These are phyloP conservation scores for Muntiacus muntjak DNA, from an alignment of 2,113 vertebrate species.

Conservation along the genomic window DNA sequence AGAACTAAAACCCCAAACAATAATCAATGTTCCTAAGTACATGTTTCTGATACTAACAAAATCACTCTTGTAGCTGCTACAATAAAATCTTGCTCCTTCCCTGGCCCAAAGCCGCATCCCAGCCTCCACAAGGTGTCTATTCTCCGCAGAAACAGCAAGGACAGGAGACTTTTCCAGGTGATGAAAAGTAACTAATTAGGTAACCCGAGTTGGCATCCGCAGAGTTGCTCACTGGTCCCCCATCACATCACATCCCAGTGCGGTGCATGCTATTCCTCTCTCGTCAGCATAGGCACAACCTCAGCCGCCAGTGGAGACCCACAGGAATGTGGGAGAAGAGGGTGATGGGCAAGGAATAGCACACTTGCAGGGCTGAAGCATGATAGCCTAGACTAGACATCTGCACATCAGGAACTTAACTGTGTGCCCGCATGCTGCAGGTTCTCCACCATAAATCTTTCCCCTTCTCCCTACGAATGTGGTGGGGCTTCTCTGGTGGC, in stretches of 20 bases:
- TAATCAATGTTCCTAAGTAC: neutral
- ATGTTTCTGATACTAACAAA: neutral
- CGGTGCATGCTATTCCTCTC: neutral
- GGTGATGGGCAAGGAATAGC: neutral
- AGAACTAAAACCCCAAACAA: neutral
- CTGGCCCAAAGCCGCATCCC: neutral
- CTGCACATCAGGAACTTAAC: fast-evolving
- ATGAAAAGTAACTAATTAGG: neutral
- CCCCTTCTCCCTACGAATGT: neutral
- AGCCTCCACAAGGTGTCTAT: neutral
- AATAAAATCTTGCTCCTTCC: neutral
- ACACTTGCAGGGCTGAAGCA: neutral
- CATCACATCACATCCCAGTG: neutral
- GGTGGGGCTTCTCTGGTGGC: neutral
- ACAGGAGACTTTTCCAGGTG: neutral
- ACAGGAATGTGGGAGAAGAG: neutral
- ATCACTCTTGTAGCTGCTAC: fast-evolving
- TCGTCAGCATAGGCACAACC: neutral
- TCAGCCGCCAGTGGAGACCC: fast-evolving
- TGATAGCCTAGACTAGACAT: neutral
- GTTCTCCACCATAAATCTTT: neutral
- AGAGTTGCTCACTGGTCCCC: neutral
- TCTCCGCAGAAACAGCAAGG: neutral
- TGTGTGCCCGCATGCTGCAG: fast-evolving
- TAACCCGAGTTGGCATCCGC: neutral